Evolutionary conservation across 1,140 invertebrate genomes (phyloP).

Genomic region (Streblospio benedicti): DNA sequence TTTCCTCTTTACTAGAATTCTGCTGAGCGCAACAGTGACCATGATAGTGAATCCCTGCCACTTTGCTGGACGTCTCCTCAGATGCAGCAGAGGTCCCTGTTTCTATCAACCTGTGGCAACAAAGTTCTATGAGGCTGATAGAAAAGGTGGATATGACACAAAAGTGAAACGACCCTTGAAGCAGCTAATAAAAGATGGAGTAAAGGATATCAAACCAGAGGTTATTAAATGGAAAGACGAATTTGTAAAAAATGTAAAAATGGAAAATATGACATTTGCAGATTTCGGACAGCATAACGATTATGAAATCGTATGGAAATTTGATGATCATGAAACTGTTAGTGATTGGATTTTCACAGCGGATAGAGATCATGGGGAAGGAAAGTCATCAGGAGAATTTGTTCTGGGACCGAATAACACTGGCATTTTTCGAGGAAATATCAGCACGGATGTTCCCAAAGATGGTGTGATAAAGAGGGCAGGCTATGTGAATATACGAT

Average conservation of each 20-base stretch:
- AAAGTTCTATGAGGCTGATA: slow-evolving; percentile 24
- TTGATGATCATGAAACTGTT: slow-evolving; percentile 51
- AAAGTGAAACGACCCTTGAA: slow-evolving; percentile 10
- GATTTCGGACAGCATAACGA: slow-evolving; percentile 47
- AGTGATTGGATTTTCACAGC: slow-evolving; percentile 64
- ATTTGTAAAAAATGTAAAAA: slow-evolving; percentile 54
- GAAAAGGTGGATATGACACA: slow-evolving; percentile 28
- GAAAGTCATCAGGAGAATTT: slow-evolving; percentile 61
- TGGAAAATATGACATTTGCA: slow-evolving; percentile 58
- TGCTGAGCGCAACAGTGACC: too few relatives aligned
- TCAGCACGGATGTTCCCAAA: slow-evolving; percentile 63
- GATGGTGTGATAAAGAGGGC: slow-evolving; percentile 65
- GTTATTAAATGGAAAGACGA: too few relatives aligned
- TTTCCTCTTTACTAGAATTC: too few relatives aligned
- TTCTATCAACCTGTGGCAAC: too few relatives aligned
- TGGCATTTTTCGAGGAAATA: slow-evolving; percentile 66
- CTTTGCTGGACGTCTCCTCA: too few relatives aligned
- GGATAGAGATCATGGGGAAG: slow-evolving; percentile 72
- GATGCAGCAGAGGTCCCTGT: too few relatives aligned
- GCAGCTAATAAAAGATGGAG: slow-evolving; percentile 22
- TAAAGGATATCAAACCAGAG: too few relatives aligned
- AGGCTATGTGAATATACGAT: slow-evolving; percentile 71
- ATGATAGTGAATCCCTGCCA: too few relatives aligned
- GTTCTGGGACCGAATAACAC: slow-evolving; percentile 56
- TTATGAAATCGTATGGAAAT: slow-evolving; percentile 40